Evolutionary conservation across 2,797 vertebrate species (phyloP).

Genomic region (Knipowitschia caucasica): DNA sequence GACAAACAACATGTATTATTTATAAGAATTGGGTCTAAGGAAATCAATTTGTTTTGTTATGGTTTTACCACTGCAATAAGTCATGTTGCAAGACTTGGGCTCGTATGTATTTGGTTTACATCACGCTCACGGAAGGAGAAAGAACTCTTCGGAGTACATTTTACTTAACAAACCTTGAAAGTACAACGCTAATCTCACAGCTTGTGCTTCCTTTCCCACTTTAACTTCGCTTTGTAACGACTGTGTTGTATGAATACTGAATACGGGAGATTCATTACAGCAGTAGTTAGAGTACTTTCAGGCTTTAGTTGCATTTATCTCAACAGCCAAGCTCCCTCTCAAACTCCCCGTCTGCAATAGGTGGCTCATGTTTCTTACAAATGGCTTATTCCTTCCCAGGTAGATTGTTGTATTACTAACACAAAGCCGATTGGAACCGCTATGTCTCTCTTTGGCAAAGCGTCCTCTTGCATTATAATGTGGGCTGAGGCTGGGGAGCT

Average conservation of each 20-base stretch:
- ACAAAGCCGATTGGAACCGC: neutral
- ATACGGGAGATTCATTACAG: constrained; percentile 2
- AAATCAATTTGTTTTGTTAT: no score
- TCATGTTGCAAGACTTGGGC: no score
- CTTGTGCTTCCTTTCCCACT: neutral
- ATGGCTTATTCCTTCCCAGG: constrained; percentile 7
- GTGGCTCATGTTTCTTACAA: neutral
- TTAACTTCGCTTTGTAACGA: neutral
- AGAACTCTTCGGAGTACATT: no score
- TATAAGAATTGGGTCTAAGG: no score
- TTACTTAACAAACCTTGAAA: no score
- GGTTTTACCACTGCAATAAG: no score
- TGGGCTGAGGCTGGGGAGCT: neutral
- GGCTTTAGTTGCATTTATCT: constrained; percentile 7
- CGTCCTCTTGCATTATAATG: neutral
- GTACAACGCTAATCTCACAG: neutral
- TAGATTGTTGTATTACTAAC: neutral
- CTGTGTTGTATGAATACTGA: neutral
- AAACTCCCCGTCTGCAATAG: neutral
- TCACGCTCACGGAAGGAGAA: no score
- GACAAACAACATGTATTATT: no score
- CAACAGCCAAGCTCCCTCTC: neutral
- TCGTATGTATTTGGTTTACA: no score
- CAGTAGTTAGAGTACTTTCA: neutral
- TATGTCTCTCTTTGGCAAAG: neutral